phyloP scores from a whole-genome alignment of 1,140 invertebrate species.

The Tenebrio molitor region DNA sequence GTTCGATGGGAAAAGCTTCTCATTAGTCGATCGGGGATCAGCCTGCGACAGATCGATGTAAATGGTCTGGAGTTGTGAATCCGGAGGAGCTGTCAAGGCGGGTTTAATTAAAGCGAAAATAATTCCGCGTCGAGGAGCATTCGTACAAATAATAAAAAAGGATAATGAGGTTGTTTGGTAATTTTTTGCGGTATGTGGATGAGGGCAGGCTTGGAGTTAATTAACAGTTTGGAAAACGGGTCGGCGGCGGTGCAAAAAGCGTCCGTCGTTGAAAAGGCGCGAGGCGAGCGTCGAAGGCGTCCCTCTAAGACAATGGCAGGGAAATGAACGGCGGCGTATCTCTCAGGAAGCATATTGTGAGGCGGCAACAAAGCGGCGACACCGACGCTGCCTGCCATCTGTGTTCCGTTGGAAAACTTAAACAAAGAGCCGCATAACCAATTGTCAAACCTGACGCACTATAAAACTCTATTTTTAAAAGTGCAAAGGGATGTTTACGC shows the following conservation, averaged over 20 bases:
- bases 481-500: constrained; percentile 14
- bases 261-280: constrained; percentile 27
- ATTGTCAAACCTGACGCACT: constrained; percentile 38
- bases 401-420: constrained; percentile 49
- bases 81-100: too few species aligned
- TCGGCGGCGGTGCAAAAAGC: too few species aligned
- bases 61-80: too few species aligned
- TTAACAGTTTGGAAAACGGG: constrained; percentile 26
- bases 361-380: constrained; percentile 30
- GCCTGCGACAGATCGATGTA: too few species aligned
- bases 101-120: too few species aligned
- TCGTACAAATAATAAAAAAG: too few species aligned
- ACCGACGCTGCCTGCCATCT: constrained; percentile 44
- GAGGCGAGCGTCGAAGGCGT: constrained; percentile 41
- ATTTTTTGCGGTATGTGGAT: too few species aligned
- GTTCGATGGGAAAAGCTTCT: not conserved
- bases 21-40: too few species aligned
- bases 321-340: constrained; percentile 49
- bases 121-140: too few species aligned
- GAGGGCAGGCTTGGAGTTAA: not conserved
- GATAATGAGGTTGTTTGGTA: too few species aligned
- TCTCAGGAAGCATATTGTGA: constrained; percentile 50
- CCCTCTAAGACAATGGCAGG: constrained; percentile 47
- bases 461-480: constrained; percentile 39
- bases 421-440: constrained; percentile 40